Evolutionary conservation across 2,113 vertebrate genomes (phyloP).

Genomic region (Crotalus helleri): DNA sequence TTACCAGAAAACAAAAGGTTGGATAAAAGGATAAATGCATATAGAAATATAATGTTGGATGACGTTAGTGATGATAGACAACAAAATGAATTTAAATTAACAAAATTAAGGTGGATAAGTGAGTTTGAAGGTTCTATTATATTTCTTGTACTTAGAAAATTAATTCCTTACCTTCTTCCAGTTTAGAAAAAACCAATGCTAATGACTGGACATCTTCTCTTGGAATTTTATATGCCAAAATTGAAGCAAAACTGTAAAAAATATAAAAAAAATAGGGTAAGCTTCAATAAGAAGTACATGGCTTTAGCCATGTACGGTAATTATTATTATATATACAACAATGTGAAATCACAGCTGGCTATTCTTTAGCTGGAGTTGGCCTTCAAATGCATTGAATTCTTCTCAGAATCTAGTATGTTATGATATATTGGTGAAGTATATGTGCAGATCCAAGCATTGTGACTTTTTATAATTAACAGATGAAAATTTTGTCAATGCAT

Average conservation of each 20-base stretch:
- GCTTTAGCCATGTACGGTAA: background rate
- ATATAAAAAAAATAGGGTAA: background rate
- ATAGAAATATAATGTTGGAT: background rate
- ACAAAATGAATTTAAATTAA: background rate
- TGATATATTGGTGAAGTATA: background rate
- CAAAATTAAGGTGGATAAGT: background rate
- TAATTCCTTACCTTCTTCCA: conserved; percentile 84
- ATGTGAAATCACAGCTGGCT: background rate
- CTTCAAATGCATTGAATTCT: background rate
- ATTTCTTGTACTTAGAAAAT: background rate
- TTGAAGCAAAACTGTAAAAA: conserved; percentile 73
- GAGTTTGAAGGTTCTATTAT: background rate
- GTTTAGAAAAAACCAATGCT: conserved; percentile 81
- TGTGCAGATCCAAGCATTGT: background rate
- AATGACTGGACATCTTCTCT: conserved; percentile 90
- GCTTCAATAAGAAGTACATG: background rate
- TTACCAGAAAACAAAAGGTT: background rate
- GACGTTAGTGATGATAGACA: background rate
- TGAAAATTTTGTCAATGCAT: background rate
- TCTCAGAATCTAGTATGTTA: background rate
- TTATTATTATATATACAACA: background rate
- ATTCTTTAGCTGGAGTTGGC: background rate
- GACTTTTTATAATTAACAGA: background rate
- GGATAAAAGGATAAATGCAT: background rate
- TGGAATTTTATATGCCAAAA: conserved; percentile 91